Conservation (phyloP, 2,797 vertebrate genomes). For the Acanthiza pusilla region DNA sequence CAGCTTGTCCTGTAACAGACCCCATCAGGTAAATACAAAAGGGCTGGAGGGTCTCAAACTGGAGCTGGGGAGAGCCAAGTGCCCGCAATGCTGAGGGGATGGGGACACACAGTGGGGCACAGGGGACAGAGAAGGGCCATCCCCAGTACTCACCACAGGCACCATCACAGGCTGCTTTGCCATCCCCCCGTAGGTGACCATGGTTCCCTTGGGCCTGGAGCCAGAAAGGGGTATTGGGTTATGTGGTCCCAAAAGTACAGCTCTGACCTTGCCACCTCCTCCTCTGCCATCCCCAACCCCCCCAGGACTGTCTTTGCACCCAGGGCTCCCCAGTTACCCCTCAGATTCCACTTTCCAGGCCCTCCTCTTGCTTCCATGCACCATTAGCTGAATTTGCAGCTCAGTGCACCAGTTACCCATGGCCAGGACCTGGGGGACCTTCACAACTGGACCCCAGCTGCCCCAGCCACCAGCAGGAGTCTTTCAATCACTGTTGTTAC, state of each 20-base stretch:
- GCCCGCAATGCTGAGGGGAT: fast-evolving
- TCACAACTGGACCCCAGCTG: background rate
- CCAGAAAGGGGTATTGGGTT: background rate
- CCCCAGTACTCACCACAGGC: slow-evolving; percentile 84
- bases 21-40: too few relatives aligned
- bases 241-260: background rate
- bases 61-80: background rate
- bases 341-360: background rate
- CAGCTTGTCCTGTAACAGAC: fast-evolving
- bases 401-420: background rate
- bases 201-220: slow-evolving; percentile 83
- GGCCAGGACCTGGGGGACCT: background rate
- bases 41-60: background rate
- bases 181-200: slow-evolving; percentile 98
- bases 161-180: slow-evolving; percentile 89
- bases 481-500: background rate
- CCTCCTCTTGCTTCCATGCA: background rate
- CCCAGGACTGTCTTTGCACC: fast-evolving
- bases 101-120: background rate
- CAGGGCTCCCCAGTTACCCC: background rate
- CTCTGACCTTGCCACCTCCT: background rate
- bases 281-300: fast-evolving
- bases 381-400: background rate
- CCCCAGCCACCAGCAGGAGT: background rate
- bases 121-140: background rate